Evolutionary conservation across 2,797 vertebrate genomes (phyloP).

Genomic region (Tenualosa ilisha): DNA sequence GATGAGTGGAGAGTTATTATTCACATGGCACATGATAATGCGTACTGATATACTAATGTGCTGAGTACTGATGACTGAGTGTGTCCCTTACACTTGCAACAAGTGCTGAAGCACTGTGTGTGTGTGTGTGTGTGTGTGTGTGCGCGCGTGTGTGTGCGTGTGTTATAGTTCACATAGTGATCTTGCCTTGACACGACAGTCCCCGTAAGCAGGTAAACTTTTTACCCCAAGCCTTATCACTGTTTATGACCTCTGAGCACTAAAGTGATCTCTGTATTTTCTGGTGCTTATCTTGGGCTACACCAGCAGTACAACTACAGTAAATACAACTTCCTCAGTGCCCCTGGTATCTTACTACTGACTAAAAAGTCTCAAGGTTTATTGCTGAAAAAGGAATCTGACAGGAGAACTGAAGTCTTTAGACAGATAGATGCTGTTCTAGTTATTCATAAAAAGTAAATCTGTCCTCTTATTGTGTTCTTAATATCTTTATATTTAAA

Average conservation of each 20-base stretch:
- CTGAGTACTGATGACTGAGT: background rate
- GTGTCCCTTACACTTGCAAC: background rate
- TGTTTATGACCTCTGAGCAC: conserved; percentile 46
- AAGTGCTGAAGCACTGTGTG: background rate
- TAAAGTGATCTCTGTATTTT: conserved; percentile 28
- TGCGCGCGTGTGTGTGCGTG: conserved; percentile 17
- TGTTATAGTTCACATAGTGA: conserved; percentile 39
- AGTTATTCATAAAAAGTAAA: too few relatives aligned
- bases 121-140: background rate
- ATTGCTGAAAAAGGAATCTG: background rate
- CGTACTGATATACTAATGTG: background rate
- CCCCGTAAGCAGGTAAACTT: conserved; percentile 42
- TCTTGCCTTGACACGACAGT: conserved; percentile 53
- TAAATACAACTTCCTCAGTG: background rate
- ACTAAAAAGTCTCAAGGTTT: background rate
- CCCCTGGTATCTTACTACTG: background rate
- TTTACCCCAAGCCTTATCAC: conserved; percentile 54
- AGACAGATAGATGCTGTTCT: background rate
- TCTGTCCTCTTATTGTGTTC: too few relatives aligned
- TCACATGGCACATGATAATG: background rate
- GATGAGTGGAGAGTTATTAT: too few relatives aligned
- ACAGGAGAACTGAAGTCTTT: background rate
- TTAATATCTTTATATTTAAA: too few relatives aligned
- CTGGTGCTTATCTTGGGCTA: conserved; percentile 33
- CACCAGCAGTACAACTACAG: background rate